Conservation (phyloP, 2,888 invertebrate genomes). For the Callyntrura guangdongensis region DNA sequence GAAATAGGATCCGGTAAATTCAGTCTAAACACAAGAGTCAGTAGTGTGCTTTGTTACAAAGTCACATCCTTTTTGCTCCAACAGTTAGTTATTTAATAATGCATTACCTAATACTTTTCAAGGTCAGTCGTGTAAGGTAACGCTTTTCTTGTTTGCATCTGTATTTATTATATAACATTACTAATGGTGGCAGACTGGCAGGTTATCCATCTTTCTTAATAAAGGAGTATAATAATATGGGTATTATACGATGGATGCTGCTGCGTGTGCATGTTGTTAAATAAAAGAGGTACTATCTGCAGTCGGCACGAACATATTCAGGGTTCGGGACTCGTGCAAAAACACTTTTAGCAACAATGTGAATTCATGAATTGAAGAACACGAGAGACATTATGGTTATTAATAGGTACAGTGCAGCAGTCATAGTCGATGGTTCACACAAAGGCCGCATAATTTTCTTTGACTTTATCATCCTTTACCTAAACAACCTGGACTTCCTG, state of each 20-base stretch:
- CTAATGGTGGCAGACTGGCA: conserved; percentile 4
- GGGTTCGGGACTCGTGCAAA: neutral
- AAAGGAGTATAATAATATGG: neutral
- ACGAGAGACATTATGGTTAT: too few species aligned
- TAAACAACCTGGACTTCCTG: neutral
- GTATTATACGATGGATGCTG: neutral
- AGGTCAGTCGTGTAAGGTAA: conserved; percentile 19
- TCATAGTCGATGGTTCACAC: too few species aligned
- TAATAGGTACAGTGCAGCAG: too few species aligned
- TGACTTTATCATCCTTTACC: neutral
- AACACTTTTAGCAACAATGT: neutral
- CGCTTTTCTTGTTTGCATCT: conserved; percentile 9
- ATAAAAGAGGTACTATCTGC: neutral
- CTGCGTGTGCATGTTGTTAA: neutral
- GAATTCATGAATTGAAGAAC: too few species aligned
- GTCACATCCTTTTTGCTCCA: neutral
- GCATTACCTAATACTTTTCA: conserved; percentile 45
- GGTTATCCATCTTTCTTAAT: conserved; percentile 17
- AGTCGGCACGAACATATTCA: neutral
- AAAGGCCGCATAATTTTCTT: too few species aligned
- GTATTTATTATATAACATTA: conserved; percentile 35
- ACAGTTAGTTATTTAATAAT: neutral
- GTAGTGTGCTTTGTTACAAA: conserved; percentile 36
- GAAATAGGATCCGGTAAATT: conserved; percentile 38
- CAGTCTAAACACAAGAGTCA: neutral